Evolutionary conservation across 1,140 invertebrate species (phyloP).

Genomic region (Phthorimaea operculella): DNA sequence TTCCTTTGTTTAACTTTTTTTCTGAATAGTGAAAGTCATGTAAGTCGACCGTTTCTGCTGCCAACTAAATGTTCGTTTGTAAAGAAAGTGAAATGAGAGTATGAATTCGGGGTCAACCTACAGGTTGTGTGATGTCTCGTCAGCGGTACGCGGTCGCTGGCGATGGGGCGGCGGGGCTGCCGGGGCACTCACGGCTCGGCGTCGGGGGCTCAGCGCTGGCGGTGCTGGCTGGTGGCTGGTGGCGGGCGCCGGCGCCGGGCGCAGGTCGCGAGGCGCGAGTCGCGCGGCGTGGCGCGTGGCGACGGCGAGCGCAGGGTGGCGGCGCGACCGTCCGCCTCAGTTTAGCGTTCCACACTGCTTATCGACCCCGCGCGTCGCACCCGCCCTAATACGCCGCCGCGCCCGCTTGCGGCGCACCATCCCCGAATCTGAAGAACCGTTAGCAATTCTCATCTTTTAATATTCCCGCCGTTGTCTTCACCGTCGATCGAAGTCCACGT

Average conservation of each 20-base stretch:
- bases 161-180: not conserved
- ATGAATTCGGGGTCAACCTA: too few species aligned
- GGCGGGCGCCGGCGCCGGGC: not conserved
- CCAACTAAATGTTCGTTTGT: not conserved
- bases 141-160: too few species aligned
- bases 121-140: too few species aligned
- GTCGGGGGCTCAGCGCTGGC: too few species aligned
- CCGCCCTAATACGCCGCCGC: conserved; percentile 32
- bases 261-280: not conserved
- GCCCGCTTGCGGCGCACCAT: conserved; percentile 42
- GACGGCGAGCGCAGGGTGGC: not conserved
- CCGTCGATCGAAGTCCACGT: conserved; percentile 36
- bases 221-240: not conserved
- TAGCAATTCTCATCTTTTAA: conserved; percentile 59
- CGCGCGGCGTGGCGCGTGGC: not conserved
- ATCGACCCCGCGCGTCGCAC: conserved; percentile 44
- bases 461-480: conserved; percentile 27
- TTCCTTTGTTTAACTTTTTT: too few species aligned
- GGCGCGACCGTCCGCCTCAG: conserved; percentile 20
- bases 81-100: not conserved
- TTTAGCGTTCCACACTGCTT: conserved; percentile 30
- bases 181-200: not conserved
- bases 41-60: too few species aligned
- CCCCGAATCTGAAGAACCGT: conserved; percentile 48
- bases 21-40: too few species aligned